A percentile compares a stretch with the other conserved stretches of the same genome.
Evolutionary conservation across 1,140 invertebrate genomes (phyloP).

Genomic region (Lutraria rhynchaena): DNA sequence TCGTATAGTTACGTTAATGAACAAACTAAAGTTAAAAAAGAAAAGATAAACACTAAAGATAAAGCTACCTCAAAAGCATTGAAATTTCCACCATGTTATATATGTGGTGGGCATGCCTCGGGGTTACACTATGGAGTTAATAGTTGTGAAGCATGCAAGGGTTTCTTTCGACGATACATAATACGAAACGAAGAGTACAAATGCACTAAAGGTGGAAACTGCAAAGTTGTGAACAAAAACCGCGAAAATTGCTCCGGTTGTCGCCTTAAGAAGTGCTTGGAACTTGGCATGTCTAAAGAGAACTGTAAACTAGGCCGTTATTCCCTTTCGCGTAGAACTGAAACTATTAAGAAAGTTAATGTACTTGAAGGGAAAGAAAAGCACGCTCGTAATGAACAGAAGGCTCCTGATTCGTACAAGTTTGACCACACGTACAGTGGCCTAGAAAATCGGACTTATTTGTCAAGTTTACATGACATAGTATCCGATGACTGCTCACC

Average conservation of each 20-base stretch:
- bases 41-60: slow-evolving; percentile 3
- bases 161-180: slow-evolving; percentile 48
- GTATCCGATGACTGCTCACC: slow-evolving; percentile 23
- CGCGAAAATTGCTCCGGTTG: slow-evolving; percentile 54
- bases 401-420: not conserved
- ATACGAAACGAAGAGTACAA: slow-evolving; percentile 49
- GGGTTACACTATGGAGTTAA: slow-evolving; percentile 84
- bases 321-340: slow-evolving; percentile 44
- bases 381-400: not conserved
- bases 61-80: slow-evolving; percentile 28
- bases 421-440: slow-evolving; percentile 53
- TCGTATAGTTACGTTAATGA: too few species aligned
- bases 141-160: slow-evolving; percentile 83
- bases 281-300: slow-evolving; percentile 53
- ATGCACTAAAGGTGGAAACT: slow-evolving; percentile 45
- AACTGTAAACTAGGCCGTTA: slow-evolving; percentile 51
- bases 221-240: slow-evolving; percentile 52
- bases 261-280: slow-evolving; percentile 51
- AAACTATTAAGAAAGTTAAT: slow-evolving; percentile 53
- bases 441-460: not conserved
- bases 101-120: slow-evolving; percentile 82
- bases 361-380: slow-evolving; percentile 38
- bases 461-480: slow-evolving; percentile 1
- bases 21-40: not conserved
- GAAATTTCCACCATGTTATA: slow-evolving; percentile 78